Evolutionary conservation across 2,113 vertebrate genomes (phyloP).

Genomic region (Otocyon megalotis): DNA sequence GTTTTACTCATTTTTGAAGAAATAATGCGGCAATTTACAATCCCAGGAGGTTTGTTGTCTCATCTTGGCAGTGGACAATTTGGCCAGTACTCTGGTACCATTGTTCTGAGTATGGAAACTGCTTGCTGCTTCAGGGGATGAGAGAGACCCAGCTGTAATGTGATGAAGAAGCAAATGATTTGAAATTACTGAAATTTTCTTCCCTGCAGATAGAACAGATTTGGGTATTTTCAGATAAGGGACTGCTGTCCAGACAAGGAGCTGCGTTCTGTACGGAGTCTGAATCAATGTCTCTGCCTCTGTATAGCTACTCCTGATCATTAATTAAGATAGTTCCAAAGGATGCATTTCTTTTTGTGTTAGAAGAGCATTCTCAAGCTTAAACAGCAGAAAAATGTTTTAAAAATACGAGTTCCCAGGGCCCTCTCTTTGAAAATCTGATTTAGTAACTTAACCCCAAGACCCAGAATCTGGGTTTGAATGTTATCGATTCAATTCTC

Average conservation of each 20-base stretch:
- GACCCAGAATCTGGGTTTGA: neutral
- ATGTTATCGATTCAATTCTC: no score
- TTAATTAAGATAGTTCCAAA: neutral
- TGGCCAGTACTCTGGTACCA: neutral
- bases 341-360: neutral
- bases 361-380: neutral
- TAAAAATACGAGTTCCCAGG: neutral
- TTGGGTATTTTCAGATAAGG: neutral
- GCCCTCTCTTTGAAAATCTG: neutral
- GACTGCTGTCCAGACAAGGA: neutral
- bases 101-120: fast-evolving
- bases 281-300: neutral
- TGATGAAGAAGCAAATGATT: neutral
- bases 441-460: neutral
- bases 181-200: neutral
- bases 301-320: neutral
- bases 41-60: neutral
- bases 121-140: neutral
- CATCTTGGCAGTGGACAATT: neutral
- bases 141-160: neutral
- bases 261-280: neutral
- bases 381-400: neutral
- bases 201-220: neutral
- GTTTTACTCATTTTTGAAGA: conserved; percentile 52
- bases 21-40: neutral